Base-by-base conservation (phyloP, 1,140 invertebrate species). In the Drosophila dunni region DNA sequence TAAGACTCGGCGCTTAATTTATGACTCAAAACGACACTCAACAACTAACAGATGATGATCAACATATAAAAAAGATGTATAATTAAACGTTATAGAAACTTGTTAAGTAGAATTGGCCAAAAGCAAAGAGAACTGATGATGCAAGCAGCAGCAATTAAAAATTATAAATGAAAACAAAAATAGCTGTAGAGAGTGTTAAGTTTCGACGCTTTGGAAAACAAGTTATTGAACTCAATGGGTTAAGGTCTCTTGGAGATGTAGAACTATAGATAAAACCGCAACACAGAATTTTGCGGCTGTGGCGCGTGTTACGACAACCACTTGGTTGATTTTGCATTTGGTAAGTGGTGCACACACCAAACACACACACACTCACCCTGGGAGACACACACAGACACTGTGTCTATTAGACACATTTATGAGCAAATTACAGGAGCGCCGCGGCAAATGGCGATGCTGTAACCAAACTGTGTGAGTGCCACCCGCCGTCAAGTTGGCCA, bases 361-460 rank as follows among this genome's bases (percentile, higher is more conserved):
- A 13, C 46, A 34, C 33, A 17, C 48, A 10, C 34, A 17, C 36
- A 58, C 56, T 68, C 38, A 64, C 61, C 45, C 57, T 61, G 29
- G 40, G 60, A 69, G 48, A 66, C 36, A 42, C 33, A 75, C 58
- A 70, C 9, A 11, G 24, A 71, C 50, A 63, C 56, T 61, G 58
- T 83, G 80, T 84, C 80, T 80, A 89, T 89, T 88, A 89, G 77
- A 69, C 84, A 69, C 75, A 66, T 78, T 81, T 88, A 88, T 88
- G 84, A 80, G 84, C 83, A 88, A 88, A 86, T 86, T 86, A 88
- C 83, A 79, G 83, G 83, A 88, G 83, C 82, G 82, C 75, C 79
- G 62, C 53, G 45, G 50, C 78, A 69, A 83, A 79, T 69, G 63
- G 63, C 69, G 44, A 57, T 38, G 54, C 56, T 42, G 50, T 42